phyloP scores from a whole-genome alignment of 2,797 vertebrate genomes.

The Eidolon dupreanum region DNA sequence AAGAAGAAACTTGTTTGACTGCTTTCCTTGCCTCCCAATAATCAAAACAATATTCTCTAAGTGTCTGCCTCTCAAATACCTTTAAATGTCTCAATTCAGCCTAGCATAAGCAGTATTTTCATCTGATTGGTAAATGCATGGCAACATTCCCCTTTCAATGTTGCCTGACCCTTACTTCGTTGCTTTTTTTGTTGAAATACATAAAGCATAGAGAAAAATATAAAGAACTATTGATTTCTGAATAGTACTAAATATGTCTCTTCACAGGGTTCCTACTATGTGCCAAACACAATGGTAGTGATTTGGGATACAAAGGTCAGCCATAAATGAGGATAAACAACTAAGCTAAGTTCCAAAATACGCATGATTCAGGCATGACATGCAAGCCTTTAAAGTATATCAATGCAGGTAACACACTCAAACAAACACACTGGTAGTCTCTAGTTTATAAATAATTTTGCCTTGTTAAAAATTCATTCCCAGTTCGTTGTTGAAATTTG shows the following conservation, averaged over 20 bases:
- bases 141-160: neutral
- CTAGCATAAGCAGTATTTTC: constrained; percentile 28
- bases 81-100: neutral
- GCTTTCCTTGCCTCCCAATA: constrained; percentile 52
- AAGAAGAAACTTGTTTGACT: constrained; percentile 47
- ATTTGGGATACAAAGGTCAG: neutral
- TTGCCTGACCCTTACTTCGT: neutral
- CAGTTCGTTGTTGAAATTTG: constrained; percentile 34
- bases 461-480: constrained; percentile 11
- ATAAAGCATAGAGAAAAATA: constrained; percentile 1
- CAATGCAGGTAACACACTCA: neutral
- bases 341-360: neutral
- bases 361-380: neutral
- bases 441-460: neutral
- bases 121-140: neutral
- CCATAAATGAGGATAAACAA: neutral
- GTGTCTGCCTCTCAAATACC: constrained; percentile 15
- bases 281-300: neutral
- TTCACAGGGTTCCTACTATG: neutral
- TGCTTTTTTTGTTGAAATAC: constrained; percentile 27
- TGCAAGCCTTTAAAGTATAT: neutral
- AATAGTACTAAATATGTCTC: constrained; percentile 13
- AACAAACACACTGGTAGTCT: neutral
- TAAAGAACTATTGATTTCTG: constrained; percentile 6
- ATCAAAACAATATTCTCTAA: constrained; percentile 43